These are phyloP conservation scores for Probosciger aterrimus DNA, from an alignment of 2,113 vertebrate species.

Conservation along the genomic window DNA sequence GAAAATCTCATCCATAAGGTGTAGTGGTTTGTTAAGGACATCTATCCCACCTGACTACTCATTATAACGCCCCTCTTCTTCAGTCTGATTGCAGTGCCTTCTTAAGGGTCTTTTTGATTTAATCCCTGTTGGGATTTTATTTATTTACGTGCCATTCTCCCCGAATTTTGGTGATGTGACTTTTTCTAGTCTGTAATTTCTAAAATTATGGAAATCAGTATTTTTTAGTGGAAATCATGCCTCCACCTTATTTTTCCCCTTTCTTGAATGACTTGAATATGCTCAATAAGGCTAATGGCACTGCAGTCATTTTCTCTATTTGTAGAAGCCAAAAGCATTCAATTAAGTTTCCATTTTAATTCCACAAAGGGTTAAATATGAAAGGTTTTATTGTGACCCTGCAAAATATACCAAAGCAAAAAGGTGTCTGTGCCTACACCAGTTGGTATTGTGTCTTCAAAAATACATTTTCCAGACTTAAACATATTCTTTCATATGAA, in stretches of 20 bases:
- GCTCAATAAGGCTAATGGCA: neutral
- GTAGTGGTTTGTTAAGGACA: neutral
- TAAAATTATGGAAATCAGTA: neutral
- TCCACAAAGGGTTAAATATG: neutral
- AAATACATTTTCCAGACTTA: neutral
- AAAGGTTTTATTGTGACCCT: neutral
- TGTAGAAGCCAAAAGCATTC: neutral
- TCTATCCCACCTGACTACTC: neutral
- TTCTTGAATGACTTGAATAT: neutral
- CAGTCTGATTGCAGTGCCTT: neutral
- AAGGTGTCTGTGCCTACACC: neutral
- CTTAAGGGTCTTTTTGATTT: neutral
- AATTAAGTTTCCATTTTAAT: neutral
- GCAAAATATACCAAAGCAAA: neutral
- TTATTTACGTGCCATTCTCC: neutral
- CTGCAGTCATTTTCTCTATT: neutral
- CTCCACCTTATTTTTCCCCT: neutral
- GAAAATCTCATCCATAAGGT: neutral
- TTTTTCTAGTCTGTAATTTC: neutral
- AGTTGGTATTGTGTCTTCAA: neutral
- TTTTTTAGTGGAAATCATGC: neutral
- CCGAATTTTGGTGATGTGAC: neutral
- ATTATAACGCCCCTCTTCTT: neutral
- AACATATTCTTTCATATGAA: neutral
- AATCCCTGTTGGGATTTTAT: neutral